A percentile compares a stretch with the other conserved stretches of the same genome.
Evolutionary conservation across 2,113 vertebrate genomes (phyloP).

Genomic region (Bufo bufo): DNA sequence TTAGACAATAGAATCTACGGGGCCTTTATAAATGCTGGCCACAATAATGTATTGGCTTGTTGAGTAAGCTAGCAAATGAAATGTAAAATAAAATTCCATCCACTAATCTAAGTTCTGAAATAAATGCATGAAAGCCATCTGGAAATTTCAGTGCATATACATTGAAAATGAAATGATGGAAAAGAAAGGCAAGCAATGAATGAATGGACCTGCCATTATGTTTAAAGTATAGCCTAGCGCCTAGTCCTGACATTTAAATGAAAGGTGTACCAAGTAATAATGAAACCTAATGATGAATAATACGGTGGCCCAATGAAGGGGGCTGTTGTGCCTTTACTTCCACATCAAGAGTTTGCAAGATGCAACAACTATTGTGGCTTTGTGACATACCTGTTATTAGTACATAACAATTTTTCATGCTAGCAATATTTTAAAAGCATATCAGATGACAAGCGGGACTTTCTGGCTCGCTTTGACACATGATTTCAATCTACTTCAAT

Average conservation of each 20-base stretch:
- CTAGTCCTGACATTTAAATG: constrained; percentile 53
- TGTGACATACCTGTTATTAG: constrained; percentile 57
- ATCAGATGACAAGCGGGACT: constrained; percentile 36
- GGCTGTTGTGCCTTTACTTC: constrained; percentile 38
- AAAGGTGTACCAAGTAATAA: constrained; percentile 50
- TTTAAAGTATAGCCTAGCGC: constrained; percentile 48
- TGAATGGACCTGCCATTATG: constrained; percentile 43
- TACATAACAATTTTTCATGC: constrained; percentile 57
- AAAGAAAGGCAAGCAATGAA: constrained; percentile 26
- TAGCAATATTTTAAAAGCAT: constrained; percentile 55
- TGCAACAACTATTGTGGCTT: constrained; percentile 47
- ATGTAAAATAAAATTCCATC: constrained; percentile 25
- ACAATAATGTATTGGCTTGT: not conserved
- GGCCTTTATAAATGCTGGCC: not conserved
- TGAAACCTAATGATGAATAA: constrained; percentile 55
- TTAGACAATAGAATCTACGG: not conserved
- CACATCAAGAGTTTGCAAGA: constrained; percentile 52
- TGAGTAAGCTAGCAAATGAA: not conserved
- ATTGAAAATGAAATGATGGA: constrained; percentile 18
- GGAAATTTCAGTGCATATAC: constrained; percentile 25
- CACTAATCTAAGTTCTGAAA: not conserved
- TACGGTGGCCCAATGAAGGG: not conserved
- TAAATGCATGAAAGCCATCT: constrained; percentile 14
- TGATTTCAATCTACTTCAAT: constrained; percentile 48
- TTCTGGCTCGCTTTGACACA: constrained; percentile 25